phyloP scores from a whole-genome alignment of 2,113 vertebrate species.

The Picathartes gymnocephalus region DNA sequence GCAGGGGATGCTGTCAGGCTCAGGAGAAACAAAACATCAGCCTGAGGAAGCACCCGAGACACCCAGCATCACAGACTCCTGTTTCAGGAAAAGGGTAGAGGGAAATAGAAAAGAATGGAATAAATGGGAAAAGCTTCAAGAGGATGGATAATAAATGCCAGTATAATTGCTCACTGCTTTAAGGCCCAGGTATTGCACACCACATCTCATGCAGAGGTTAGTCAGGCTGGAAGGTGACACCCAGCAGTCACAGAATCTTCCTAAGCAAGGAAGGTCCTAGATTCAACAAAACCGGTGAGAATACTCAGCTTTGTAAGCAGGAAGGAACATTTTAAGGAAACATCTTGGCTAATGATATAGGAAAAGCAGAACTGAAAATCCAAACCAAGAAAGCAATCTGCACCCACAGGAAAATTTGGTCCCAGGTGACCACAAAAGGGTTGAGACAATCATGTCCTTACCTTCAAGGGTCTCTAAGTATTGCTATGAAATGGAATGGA shows the following conservation, averaged over 20 bases:
- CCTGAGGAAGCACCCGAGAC: neutral
- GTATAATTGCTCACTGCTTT: neutral
- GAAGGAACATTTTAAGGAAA: neutral
- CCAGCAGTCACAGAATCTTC: neutral
- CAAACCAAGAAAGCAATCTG: neutral
- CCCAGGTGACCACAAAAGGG: neutral
- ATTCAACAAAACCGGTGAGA: neutral
- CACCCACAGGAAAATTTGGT: neutral
- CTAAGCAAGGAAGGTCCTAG: neutral
- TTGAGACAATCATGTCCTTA: neutral
- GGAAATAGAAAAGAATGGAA: neutral
- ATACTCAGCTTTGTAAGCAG: neutral
- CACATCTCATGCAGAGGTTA: neutral
- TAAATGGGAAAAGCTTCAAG: neutral
- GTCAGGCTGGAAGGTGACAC: neutral
- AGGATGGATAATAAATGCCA: neutral
- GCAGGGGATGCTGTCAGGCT: neutral
- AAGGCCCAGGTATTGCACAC: too few species aligned
- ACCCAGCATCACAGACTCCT: neutral
- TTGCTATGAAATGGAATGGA: neutral
- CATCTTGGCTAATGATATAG: accelerated
- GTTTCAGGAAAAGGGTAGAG: neutral
- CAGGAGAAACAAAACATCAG: neutral
- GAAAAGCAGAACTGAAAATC: neutral
- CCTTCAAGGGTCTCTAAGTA: neutral